These are phyloP conservation scores for Cyrtonyx montezumae DNA, from an alignment of 2,113 vertebrate species.

Conservation along the genomic window DNA sequence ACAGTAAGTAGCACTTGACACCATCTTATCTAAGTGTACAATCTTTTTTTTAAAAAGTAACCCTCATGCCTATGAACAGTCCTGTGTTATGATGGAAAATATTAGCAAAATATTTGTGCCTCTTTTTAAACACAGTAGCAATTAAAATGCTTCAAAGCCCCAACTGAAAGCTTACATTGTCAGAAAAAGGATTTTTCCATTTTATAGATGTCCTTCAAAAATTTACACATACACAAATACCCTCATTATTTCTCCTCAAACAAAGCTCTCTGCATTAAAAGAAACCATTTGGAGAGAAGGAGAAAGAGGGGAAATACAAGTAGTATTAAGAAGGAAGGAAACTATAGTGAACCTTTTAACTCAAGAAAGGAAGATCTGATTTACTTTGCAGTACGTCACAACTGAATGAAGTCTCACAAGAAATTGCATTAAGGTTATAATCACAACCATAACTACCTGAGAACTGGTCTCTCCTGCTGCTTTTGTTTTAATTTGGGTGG, in stretches of 20 bases:
- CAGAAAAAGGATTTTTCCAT: not conserved
- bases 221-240: not conserved
- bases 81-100: slow-evolving; percentile 59
- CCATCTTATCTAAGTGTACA: slow-evolving; percentile 34
- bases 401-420: not conserved
- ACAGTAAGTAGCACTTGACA: slow-evolving; percentile 44
- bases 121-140: slow-evolving; percentile 24
- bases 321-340: not conserved
- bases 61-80: slow-evolving; percentile 5
- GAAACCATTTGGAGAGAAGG: not conserved
- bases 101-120: slow-evolving; percentile 2
- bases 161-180: not conserved
- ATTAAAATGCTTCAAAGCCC: slow-evolving; percentile 15
- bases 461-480: not conserved
- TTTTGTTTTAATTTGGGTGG: not conserved
- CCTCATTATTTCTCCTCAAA: not conserved
- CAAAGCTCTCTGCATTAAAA: not conserved
- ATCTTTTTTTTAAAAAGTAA: slow-evolving; percentile 11
- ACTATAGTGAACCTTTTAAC: not conserved
- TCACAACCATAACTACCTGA: not conserved
- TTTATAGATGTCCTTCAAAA: not conserved
- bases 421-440: not conserved
- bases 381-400: not conserved
- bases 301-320: not conserved
- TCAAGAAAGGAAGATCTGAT: not conserved